Evolutionary conservation across 2,113 vertebrate species (phyloP), one percentile per base, ranked within the genome.

Genomic region (Ranitomeya imitator): DNA sequence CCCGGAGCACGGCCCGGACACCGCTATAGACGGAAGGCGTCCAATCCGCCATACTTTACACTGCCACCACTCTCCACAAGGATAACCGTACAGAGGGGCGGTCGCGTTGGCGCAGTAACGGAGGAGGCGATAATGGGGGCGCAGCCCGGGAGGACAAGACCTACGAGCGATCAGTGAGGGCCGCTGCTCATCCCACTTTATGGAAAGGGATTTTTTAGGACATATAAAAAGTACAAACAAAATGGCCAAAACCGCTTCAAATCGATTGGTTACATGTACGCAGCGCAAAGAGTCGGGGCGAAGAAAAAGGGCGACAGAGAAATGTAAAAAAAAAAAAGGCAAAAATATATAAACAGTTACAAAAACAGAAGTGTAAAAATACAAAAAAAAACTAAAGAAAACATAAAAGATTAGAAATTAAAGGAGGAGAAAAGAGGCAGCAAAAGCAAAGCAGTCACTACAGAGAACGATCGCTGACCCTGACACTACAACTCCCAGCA

Each of bases 181-280:
- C 26, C 26, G 37, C 37, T 45, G 37, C 37, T 45, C 37, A 45
- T 5, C 37, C 3, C 37, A 45, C 37, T 45, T 45, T 45, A 45
- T 45, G 37, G 37, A 45, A 45, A 45, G 37, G 37, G 37, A 45
- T 45, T 45, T 45, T 45, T 45, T 45, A 45, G 55, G 76, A 54
- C 14, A 81, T 83, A 88, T 76, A 88, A 60, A 11, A 88, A 77
- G 12, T 74, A 83, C n/a, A 73, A 83, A 83, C 77, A 54, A 8
- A 9, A 12, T 23, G 37, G 37, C 37, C 37, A 45, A 45, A 55
- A 80, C 52, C 10, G 1, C 7, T 52, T 55, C 19, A 61, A 54
- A 31, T 31, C 26, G 26, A 31, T 31, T 18, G 31, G 52, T 73
- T 61, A 74, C 54, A 73, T 21, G 69, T 57, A 81, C 60, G 51